Evolutionary conservation across 2,113 vertebrate species (phyloP), one percentile per base, ranked within the genome.

Genomic region (Eleginops maclovinus): DNA sequence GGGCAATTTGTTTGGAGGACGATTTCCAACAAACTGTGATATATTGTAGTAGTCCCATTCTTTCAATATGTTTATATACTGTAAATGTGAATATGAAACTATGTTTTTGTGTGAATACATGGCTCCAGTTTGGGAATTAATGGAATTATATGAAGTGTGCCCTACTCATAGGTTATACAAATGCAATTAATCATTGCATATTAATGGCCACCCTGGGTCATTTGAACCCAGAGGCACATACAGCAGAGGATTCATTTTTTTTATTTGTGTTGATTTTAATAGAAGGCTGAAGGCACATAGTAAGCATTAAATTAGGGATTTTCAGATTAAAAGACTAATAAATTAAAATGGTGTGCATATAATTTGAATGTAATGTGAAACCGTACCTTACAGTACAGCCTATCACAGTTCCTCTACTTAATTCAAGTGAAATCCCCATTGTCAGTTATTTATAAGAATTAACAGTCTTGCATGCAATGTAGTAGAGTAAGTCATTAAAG

Each of bases 91-190:
- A 49, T 41, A 15, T 54, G 36, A 50, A 62, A 53, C 5, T 47
- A 49, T 66, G 24, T 31, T 41, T 55, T 2, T 36, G 16, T 22
- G 1, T 61, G 3, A 17, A 50, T 2, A 55, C 55, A 40, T 9
- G 19, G 43, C 36, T 31, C 22, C 49, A 46, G 17, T 14, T 22
- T 43, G 22, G 0, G 22, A 0, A 17, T 40, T 53, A 17, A 50
- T 28, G 36, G 14, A 41, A 41, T 16, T 55, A 66, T 19, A 51
- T 41, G 1, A 50, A 44, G 26, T 21, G 40, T 80, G 65, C 6
- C 31, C 12, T 17, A 59, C 53, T 51, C 41, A 70, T 41, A 71
- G 24, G 49, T 50, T 66, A 31, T 22, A 56, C 47, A 61, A 72
- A 6, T 36, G 26, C 31, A 36, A 36, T 36, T 36, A 1, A 36